Conservation (phyloP, 2,113 vertebrate species). For the Cyprinus carpio region DNA sequence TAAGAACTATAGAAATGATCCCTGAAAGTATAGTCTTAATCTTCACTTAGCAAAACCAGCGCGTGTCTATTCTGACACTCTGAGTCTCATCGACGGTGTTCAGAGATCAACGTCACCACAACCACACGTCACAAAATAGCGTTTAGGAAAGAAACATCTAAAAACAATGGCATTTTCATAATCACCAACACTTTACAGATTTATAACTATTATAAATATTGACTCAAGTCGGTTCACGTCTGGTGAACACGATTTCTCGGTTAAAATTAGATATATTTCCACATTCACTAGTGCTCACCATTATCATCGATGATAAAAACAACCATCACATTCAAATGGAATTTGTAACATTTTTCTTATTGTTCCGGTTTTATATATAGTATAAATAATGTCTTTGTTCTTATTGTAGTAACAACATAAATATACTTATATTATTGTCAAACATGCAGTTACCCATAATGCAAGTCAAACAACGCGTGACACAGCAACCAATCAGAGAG, state of each 20-base stretch:
- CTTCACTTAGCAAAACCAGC: neutral
- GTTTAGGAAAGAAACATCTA: neutral
- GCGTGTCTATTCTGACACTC: neutral
- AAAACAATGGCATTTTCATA: neutral
- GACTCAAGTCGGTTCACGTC: neutral
- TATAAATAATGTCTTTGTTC: neutral
- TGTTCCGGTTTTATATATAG: neutral
- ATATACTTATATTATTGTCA: neutral
- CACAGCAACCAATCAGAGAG: conserved; percentile 30
- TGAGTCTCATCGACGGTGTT: neutral
- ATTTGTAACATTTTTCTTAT: neutral
- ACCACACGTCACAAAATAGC: neutral
- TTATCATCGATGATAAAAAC: conserved; percentile 18
- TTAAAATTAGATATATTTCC: neutral
- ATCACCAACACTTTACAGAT: neutral
- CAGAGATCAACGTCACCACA: neutral
- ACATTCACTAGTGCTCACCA: neutral
- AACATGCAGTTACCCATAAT: conserved; percentile 16
- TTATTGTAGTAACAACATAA: neutral
- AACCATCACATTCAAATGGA: neutral
- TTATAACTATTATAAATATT: neutral
- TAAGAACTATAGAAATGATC: conserved; percentile 71
- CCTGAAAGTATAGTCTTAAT: conserved; percentile 69
- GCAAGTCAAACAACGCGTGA: neutral
- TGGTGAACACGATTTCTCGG: neutral